Evolutionary conservation across 2,113 vertebrate species (phyloP).

Genomic region (Pteruthius melanotis): DNA sequence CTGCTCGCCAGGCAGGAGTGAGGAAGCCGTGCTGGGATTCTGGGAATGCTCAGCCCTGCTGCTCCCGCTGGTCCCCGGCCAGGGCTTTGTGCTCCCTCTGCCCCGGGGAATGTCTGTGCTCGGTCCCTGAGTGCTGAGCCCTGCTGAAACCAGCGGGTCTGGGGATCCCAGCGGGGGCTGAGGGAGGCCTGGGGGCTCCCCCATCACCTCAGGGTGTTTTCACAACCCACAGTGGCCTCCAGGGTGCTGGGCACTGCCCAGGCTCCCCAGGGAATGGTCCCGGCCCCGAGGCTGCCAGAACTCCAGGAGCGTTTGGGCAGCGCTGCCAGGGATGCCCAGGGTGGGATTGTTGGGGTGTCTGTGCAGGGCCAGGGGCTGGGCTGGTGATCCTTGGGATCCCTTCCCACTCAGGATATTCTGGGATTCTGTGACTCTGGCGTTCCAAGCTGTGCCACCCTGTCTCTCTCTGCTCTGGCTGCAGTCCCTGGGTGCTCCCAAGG

Average conservation of each 20-base stretch:
- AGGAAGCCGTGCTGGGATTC: background rate
- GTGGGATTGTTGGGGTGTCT: background rate
- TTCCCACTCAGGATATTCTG: background rate
- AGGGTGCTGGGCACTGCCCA: background rate
- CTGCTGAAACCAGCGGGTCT: background rate
- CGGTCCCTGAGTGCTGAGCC: background rate
- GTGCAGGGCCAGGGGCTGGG: rapidly evolving
- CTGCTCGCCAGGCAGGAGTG: background rate
- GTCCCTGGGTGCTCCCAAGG: background rate
- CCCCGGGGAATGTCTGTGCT: background rate
- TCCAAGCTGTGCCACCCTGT: background rate
- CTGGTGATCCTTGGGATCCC: background rate
- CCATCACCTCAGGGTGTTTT: background rate
- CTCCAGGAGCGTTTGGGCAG: background rate
- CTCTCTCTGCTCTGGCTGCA: rapidly evolving
- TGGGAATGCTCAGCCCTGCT: background rate
- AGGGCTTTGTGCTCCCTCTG: background rate
- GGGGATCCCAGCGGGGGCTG: background rate
- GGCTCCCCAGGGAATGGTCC: background rate
- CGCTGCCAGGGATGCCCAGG: background rate
- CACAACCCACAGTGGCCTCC: background rate
- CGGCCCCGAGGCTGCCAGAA: background rate
- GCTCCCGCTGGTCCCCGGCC: background rate
- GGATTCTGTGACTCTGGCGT: background rate
- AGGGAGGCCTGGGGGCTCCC: background rate